These are phyloP conservation scores for Perithous albicinctus DNA, from an alignment of 2,888 invertebrate species.

Conservation along the genomic window DNA sequence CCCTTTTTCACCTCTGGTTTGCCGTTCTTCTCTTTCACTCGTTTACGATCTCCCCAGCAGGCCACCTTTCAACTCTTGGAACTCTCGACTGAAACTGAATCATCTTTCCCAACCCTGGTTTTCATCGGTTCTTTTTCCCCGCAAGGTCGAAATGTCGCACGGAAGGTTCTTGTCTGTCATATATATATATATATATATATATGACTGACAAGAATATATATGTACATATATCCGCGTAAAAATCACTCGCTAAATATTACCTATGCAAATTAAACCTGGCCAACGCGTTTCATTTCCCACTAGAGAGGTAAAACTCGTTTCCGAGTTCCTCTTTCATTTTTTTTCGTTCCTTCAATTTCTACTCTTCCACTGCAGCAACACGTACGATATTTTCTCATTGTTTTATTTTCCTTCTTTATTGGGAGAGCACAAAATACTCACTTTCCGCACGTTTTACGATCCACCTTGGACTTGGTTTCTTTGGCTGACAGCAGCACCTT, in stretches of 20 bases:
- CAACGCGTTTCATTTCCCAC: conserved; percentile 2
- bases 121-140: conserved; percentile 24
- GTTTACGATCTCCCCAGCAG: conserved; percentile 46
- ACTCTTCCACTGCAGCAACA: background rate
- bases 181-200: background rate
- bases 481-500: conserved; percentile 24
- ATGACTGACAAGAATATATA: too few relatives aligned
- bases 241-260: conserved; percentile 47
- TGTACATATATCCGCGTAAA: conserved; percentile 25
- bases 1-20: conserved; percentile 21
- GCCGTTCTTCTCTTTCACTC: conserved; percentile 31
- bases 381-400: background rate
- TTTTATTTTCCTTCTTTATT: conserved; percentile 3
- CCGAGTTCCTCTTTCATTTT: background rate
- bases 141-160: conserved; percentile 14
- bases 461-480: background rate
- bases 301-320: conserved; percentile 9
- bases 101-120: conserved; percentile 15
- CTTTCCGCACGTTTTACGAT: conserved; percentile 28
- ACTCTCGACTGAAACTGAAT: conserved; percentile 28
- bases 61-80: conserved; percentile 43
- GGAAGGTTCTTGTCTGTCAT: background rate
- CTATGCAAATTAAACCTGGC: conserved; percentile 37
- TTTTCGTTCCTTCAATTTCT: conserved; percentile 6
- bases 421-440: background rate